Evolutionary conservation across 1,140 invertebrate genomes (phyloP).

Genomic region (Babylonia areolata): DNA sequence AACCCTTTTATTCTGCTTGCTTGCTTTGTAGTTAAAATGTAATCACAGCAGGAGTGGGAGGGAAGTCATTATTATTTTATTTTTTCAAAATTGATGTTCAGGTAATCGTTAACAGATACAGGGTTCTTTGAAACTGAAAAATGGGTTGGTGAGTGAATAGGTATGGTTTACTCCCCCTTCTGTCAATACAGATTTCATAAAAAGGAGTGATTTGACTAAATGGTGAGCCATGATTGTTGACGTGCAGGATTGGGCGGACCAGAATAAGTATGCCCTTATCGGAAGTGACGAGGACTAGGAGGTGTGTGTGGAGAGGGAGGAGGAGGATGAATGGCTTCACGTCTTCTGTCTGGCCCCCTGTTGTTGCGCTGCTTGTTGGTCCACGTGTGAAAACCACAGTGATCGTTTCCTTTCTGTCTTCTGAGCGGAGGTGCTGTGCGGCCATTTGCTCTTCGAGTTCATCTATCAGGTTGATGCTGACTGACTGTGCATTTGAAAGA

Average conservation of each 20-base stretch:
- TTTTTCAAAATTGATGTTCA: no score
- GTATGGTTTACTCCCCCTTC: no score
- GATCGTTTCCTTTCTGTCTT: neutral
- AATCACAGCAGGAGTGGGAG: no score
- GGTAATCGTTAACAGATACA: no score
- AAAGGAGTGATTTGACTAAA: no score
- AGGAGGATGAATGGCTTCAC: neutral
- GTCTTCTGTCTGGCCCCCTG: neutral
- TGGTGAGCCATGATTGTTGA: no score
- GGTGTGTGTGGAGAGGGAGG: neutral
- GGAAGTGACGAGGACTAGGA: constrained; percentile 56
- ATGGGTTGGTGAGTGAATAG: no score
- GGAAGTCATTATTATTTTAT: no score
- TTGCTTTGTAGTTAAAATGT: no score
- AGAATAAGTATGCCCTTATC: constrained; percentile 63
- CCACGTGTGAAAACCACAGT: neutral
- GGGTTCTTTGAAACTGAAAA: no score
- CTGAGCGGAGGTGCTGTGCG: neutral
- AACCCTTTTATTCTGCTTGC: no score
- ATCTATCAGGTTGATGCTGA: neutral
- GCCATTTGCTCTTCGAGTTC: neutral
- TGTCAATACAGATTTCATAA: no score
- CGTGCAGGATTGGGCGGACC: constrained; percentile 61
- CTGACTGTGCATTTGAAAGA: neutral
- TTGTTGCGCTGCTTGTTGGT: neutral